Base-by-base conservation (phyloP, 2,888 invertebrate genomes). In the Xestobium rufovillosum region DNA sequence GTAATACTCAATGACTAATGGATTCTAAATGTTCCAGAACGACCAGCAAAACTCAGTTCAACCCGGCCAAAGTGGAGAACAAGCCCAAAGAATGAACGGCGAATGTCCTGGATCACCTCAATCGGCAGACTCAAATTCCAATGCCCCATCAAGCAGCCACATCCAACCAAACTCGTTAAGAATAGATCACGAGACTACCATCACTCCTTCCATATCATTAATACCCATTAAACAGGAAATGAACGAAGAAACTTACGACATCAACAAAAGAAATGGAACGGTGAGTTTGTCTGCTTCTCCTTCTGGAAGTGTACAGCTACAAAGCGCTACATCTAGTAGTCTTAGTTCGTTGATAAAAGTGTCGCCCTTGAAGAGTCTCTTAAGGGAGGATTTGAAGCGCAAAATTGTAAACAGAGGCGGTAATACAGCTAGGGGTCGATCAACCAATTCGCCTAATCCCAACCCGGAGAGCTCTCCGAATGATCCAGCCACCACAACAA, bases 131-230 rank as follows among this genome's bases (percentile, higher is more conserved):
- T 83, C 83, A 16, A 83, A 83, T 36, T 77, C 77, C 28, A 78
- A 78, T 52, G 75, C 80, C 32, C 81, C 84, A 29, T 77, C 80
- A 55, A 82, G 82, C 63, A 82, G 81, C 41, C 76, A 80, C 48
- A 59, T 61, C 4, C 60, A 59, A 51, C 52, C 60, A 51, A 68
- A 62, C 51, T 65, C 56, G 43, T 46, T 63, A 23, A 48, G 60
- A 42, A 51, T 65, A 46, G 65, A 66, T 30, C 65, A 64, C 49
- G 72, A 73, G 50, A 72, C 72, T 28, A 69, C 70, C 51, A 86
- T 87, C 58, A 86, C 86, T 52, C 87, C 87, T 13, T 87, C 86
- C 46, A 87, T 88, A 53, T 86, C 86, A 26, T 69, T 88, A 36
- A 87, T 88, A 68, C 87, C 87, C 40, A 87, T 88, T 49, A 87